Evolutionary conservation across 2,888 invertebrate species (phyloP), one percentile per base, ranked within the genome.

Genomic region (Fissipunctia ypsillon): DNA sequence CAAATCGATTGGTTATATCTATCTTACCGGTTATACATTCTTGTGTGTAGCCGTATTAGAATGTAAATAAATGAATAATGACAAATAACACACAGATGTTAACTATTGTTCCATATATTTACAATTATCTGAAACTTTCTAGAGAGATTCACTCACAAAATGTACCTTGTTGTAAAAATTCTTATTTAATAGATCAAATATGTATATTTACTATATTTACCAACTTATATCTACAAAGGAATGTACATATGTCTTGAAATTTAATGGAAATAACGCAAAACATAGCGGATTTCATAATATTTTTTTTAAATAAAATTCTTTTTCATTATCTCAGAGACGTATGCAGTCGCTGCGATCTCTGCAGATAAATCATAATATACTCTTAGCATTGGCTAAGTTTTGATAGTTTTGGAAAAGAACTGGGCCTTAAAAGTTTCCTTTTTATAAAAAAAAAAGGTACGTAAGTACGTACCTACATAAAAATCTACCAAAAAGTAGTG

Each of bases 11-110:
- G 45, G 38, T 52, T 70, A 45, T 14, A 48, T 25, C 22, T 50
- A 35, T 38, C 31, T 57, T 73, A 43, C 50, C 28, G 56, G 80
- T 35, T 80, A 73, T 25, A 57, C 43, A 80, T 61, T 76, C 60
- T 80, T 73, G 61, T 76, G 61, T 80, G 56, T 80, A 73, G 35
- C 76, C 72, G 38, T 60, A 52, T 56, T 79, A 72, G 72, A 35
- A 25, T 31, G 38, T 78, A 54, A 48, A 48, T 60, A 41, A 43
- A 41, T 41, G 6, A 59, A 35, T 60, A 7, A 14, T 60, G 52
- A 56, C 80, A 79, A 54, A 59, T 69, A 35, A 50, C 35, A 78
- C 4, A 12, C 43, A 73, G 7, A 48, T 25, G 31, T 78, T 69
- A 19, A 31, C 45, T 78, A 38, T 48, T 60, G 72, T 71, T 69